Evolutionary conservation across 2,797 vertebrate species (phyloP).

Genomic region (Xenentodon cancila): DNA sequence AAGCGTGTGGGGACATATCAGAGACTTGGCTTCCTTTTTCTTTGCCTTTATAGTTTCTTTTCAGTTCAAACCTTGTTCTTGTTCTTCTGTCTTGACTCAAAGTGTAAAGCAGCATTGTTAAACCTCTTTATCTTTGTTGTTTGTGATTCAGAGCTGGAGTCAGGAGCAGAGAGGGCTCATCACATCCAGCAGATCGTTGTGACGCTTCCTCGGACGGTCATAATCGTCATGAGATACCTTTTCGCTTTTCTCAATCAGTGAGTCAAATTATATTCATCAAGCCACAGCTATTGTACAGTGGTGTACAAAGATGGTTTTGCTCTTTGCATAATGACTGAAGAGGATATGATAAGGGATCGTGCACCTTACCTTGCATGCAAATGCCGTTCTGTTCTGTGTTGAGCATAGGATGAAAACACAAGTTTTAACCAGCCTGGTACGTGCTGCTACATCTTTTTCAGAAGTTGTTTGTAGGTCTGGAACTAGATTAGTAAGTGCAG

Average conservation of each 20-base stretch:
- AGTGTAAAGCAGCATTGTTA: too few species aligned
- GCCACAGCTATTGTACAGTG: too few species aligned
- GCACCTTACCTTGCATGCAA: not conserved
- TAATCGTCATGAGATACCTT: slow-evolving; percentile 98
- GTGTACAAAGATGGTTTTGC: not conserved
- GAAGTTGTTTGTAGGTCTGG: not conserved
- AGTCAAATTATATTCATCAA: slow-evolving; percentile 66
- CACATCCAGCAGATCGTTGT: slow-evolving; percentile 94
- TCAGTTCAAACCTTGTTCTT: not conserved
- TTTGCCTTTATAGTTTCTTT: not conserved
- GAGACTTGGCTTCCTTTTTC: too few species aligned
- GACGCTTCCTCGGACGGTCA: slow-evolving; percentile 91
- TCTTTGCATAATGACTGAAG: too few species aligned
- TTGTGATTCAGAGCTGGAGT: slow-evolving; percentile 90
- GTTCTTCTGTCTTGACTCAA: not conserved
- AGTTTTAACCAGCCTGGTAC: too few species aligned
- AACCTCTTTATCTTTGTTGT: too few species aligned
- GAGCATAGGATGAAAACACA: not conserved
- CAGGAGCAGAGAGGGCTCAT: slow-evolving; percentile 89
- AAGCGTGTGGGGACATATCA: too few species aligned
- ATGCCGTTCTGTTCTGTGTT: not conserved
- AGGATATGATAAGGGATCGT: slow-evolving; percentile 1
- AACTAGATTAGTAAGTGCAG: slow-evolving; percentile 24
- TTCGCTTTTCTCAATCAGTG: slow-evolving; percentile 99
- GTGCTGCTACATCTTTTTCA: too few species aligned